Percentiles rank a stretch among this genome's conserved stretches.
phyloP scores from a whole-genome alignment of 1,140 invertebrate genomes.

The Eueides isabella region DNA sequence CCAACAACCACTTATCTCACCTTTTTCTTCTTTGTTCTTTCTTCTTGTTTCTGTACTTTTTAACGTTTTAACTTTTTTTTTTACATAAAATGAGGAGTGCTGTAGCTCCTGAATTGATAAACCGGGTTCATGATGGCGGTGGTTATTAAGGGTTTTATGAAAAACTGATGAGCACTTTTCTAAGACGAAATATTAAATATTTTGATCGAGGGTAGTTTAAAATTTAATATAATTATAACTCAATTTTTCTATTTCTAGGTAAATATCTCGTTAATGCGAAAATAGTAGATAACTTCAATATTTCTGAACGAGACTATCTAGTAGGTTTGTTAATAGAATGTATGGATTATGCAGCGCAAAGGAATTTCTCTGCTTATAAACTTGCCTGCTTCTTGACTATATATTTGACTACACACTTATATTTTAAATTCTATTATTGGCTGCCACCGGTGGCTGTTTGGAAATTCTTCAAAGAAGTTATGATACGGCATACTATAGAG shows the following conservation, averaged over 20 bases:
- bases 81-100: too few relatives aligned
- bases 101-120: too few relatives aligned
- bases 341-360: constrained; percentile 64
- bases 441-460: constrained; percentile 54
- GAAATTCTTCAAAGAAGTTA: constrained; percentile 66
- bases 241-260: constrained; percentile 36
- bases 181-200: too few relatives aligned
- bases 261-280: constrained; percentile 59
- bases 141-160: too few relatives aligned
- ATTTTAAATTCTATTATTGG: constrained; percentile 74
- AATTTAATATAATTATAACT: too few relatives aligned
- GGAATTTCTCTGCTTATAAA: constrained; percentile 57
- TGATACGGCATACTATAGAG: constrained; percentile 71
- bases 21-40: too few relatives aligned
- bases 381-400: constrained; percentile 60
- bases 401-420: constrained; percentile 59
- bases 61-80: too few relatives aligned
- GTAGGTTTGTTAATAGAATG: constrained; percentile 54
- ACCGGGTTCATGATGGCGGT: too few relatives aligned
- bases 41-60: too few relatives aligned
- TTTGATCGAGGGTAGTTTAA: too few relatives aligned
- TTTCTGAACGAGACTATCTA: constrained; percentile 65
- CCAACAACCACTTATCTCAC: too few relatives aligned
- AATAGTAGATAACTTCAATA: constrained; percentile 51
- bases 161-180: too few relatives aligned